These are phyloP conservation scores for Mycetomoellerius zeteki DNA, from an alignment of 1,140 invertebrate genomes.

Conservation along the genomic window DNA sequence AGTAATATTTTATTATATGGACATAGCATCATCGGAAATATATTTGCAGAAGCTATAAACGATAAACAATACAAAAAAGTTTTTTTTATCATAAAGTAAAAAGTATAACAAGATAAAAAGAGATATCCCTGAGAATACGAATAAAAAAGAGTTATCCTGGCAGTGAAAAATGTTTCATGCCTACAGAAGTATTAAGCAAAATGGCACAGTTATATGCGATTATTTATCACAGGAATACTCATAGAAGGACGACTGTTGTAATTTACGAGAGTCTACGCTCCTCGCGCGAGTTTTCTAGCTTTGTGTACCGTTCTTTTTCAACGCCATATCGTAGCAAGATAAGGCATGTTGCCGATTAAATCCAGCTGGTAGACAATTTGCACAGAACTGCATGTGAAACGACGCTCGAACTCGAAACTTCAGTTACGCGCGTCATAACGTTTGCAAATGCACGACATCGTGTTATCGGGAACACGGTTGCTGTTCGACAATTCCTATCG, in stretches of 20 bases:
- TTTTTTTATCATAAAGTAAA: neutral
- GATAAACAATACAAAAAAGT: neutral
- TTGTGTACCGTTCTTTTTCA: neutral
- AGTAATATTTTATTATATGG: neutral
- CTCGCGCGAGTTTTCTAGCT: neutral
- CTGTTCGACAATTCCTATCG: slow-evolving; percentile 24
- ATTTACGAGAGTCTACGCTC: slow-evolving; percentile 17
- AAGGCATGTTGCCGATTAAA: slow-evolving; percentile 26
- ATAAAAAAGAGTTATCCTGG: neutral
- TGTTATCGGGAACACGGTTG: slow-evolving; percentile 37
- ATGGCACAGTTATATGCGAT: neutral
- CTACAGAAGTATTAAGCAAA: neutral
- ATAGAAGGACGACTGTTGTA: slow-evolving; percentile 7
- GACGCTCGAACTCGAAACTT: neutral
- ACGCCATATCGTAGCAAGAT: neutral
- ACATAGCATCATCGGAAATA: neutral
- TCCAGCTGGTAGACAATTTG: slow-evolving; percentile 11
- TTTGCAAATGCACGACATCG: slow-evolving; percentile 40
- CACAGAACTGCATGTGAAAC: neutral
- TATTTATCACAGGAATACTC: neutral
- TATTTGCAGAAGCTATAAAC: neutral
- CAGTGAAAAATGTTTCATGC: neutral
- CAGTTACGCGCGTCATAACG: slow-evolving; percentile 31
- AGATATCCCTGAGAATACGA: neutral
- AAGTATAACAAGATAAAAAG: neutral